Conservation (phyloP, 2,888 invertebrate genomes). For the Hyposoter didymator region DNA sequence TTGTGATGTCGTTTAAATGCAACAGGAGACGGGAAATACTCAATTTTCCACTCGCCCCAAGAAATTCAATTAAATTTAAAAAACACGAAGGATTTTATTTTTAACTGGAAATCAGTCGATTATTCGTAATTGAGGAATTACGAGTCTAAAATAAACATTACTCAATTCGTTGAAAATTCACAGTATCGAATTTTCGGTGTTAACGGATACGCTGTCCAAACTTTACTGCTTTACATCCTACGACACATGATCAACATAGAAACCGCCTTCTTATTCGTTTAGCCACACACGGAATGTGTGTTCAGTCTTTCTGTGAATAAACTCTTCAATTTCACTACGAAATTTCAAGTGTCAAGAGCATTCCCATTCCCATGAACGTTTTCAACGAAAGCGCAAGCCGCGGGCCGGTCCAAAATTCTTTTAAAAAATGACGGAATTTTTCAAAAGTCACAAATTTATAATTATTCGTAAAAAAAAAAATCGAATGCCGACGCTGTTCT, state of each 20-base stretch:
- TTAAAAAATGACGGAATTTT: too few relatives aligned
- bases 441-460: too few relatives aligned
- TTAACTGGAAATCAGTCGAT: constrained; percentile 7
- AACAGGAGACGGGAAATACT: neutral
- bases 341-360: neutral
- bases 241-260: neutral
- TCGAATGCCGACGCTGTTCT: neutral
- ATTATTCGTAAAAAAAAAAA: too few relatives aligned
- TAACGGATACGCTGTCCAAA: neutral
- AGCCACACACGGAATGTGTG: neutral
- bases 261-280: neutral
- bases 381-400: too few relatives aligned
- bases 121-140: neutral
- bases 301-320: neutral
- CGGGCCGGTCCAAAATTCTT: too few relatives aligned
- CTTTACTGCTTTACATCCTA: neutral
- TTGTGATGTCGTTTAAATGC: neutral
- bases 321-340: neutral
- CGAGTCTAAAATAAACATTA: neutral
- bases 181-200: neutral
- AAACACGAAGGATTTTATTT: neutral
- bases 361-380: neutral
- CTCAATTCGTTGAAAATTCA: neutral
- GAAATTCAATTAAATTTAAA: neutral
- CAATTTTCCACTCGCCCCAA: neutral